Evolutionary conservation across 2,113 vertebrate species (phyloP), one percentile per base, ranked within the genome.

Genomic region (Myodes glareolus): DNA sequence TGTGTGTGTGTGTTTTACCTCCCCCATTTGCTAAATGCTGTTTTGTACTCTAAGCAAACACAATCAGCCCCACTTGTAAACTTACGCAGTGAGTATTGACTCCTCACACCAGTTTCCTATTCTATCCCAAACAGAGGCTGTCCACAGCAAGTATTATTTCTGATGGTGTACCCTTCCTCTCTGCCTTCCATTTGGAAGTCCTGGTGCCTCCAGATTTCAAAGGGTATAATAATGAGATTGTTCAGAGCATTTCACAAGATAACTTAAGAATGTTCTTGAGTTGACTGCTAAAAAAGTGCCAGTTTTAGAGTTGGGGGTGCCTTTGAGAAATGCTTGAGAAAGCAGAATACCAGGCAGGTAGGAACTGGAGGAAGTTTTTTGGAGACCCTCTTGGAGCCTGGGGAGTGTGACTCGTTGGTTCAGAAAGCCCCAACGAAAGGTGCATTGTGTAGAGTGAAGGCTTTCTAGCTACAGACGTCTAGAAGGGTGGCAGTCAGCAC

Each of bases 401-500:
- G 14, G 14, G 50, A 17, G n/a, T 14, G 19, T 45, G 86, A 58
- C 16, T 61, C 13, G 3, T 6, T 70, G 39, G 25, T 31, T 90
- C 29, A 21, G 25, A 25, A 61, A 31, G 0, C 47, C 21, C 33
- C 14, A 42, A 50, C 16, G 9, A 65, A 23, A n/a, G 61, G 31
- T 17, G 52, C 25, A 23, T 27, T 1, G 8, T 67, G n/a, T 45
- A 21, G 17, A 63, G 39, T 63, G 27, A 27, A 45, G 36, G 42
- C 25, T 68, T 87, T 73, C 50, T 52, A 10, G 47, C 13, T 72
- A 27, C 13, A 39, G 58, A 70, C 52, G 7, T 7, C 47, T 52
- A 9, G 12, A 21, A 86, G 21, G 12, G 14, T 39, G 1, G 1
- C 21, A 25, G 0, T 85, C 73, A n/a, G 1, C 11, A 33, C 5